Percentiles rank a stretch among this genome's conserved stretches.
Conservation (phyloP, 2,888 invertebrate species). For the Ophion obscuratus region DNA sequence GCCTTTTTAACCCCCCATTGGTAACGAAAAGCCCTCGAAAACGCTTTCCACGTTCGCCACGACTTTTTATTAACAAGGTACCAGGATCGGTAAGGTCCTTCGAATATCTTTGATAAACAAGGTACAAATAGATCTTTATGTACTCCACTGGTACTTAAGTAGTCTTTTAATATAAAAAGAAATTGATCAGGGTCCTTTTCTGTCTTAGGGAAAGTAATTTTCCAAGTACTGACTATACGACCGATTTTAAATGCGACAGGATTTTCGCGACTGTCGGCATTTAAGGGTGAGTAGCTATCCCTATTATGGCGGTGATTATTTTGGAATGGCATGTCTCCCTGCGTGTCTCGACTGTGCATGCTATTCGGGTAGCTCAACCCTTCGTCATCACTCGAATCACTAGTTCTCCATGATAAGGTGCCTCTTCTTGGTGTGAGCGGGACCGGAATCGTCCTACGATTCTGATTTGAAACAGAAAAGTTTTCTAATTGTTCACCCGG, state of each 20-base stretch:
- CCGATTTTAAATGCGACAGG: neutral
- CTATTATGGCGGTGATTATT: too few species aligned
- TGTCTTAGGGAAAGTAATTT: slow-evolving; percentile 43
- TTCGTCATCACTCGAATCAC: slow-evolving; percentile 24
- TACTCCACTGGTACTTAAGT: slow-evolving; percentile 31
- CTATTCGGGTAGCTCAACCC: neutral
- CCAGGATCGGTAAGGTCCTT: slow-evolving; percentile 42
- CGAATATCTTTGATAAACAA: slow-evolving; percentile 49
- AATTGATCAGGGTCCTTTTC: slow-evolving; percentile 53
- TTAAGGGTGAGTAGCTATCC: too few species aligned
- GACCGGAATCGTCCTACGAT: neutral
- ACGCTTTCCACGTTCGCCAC: slow-evolving; percentile 45
- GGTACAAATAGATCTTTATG: slow-evolving; percentile 47
- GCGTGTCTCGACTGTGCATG: too few species aligned
- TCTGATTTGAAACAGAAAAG: neutral
- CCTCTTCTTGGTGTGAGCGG: neutral
- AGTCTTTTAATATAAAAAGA: slow-evolving; percentile 37
- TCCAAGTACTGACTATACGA: slow-evolving; percentile 12
- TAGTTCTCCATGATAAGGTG: slow-evolving; percentile 28
- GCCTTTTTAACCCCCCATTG: slow-evolving; percentile 45
- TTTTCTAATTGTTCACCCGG: too few species aligned
- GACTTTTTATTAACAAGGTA: slow-evolving; percentile 32
- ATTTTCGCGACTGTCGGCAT: neutral
- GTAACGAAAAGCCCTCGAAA: slow-evolving; percentile 30
- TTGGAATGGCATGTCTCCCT: too few species aligned